phyloP scores from a whole-genome alignment of 2,113 vertebrate species.

The Hemibagrus wyckioides region DNA sequence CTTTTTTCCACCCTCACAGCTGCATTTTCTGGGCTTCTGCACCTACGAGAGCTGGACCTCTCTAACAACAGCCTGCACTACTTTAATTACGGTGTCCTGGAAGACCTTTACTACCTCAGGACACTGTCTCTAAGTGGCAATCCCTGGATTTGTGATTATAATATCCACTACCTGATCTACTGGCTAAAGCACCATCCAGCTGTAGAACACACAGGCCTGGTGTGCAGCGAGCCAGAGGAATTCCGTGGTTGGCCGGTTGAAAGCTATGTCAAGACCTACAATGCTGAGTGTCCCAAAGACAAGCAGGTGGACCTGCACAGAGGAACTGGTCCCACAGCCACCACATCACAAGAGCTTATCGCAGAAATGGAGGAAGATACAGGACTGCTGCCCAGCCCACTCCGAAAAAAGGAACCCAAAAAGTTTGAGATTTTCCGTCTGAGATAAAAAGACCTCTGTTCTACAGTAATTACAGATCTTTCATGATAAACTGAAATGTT shows the following conservation, averaged over 20 bases:
- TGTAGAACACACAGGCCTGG: constrained; percentile 82
- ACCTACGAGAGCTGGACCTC: constrained; percentile 90
- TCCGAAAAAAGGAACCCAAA: constrained; percentile 58
- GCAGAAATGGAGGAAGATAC: constrained; percentile 74
- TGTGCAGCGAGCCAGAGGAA: constrained; percentile 85
- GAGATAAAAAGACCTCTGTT: constrained; percentile 56
- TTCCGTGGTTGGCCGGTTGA: constrained; percentile 91
- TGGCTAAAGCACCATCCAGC: constrained; percentile 94
- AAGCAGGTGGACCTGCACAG: constrained; percentile 70
- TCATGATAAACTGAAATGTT: not conserved
- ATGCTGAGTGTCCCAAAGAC: constrained; percentile 92
- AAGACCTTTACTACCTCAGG: constrained; percentile 94
- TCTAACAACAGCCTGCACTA: constrained; percentile 90
- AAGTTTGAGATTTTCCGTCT: constrained; percentile 71
- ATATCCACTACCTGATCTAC: constrained; percentile 97
- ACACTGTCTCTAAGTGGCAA: constrained; percentile 84
- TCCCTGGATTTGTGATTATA: constrained; percentile 96
- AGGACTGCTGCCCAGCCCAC: constrained; percentile 62
- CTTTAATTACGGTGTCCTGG: constrained; percentile 91
- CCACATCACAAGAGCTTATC: constrained; percentile 74
- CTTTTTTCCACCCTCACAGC: constrained; percentile 68
- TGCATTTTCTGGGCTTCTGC: constrained; percentile 87
- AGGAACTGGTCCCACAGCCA: constrained; percentile 67
- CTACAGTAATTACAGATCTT: not conserved
- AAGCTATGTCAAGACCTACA: constrained; percentile 93